Percentiles rank a stretch among this genome's conserved stretches.
Conservation (phyloP, 1,140 invertebrate genomes). For the Diplogasteroides magnus region DNA sequence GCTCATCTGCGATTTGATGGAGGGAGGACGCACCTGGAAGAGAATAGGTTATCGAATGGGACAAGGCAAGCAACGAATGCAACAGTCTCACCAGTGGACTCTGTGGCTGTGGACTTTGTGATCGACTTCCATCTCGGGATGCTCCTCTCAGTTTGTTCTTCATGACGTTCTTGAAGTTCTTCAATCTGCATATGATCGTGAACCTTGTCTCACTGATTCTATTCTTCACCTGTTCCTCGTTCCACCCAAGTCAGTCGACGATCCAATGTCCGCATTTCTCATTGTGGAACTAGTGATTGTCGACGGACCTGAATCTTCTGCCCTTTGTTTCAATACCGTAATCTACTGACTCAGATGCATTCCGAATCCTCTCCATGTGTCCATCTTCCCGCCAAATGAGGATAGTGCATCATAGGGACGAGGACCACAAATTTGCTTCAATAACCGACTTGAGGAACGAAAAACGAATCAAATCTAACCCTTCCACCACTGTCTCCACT, state of each 20-base stretch:
- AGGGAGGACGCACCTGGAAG: conserved; percentile 45
- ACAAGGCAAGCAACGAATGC: no score
- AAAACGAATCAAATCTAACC: no score
- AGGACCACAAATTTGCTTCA: conserved; percentile 42
- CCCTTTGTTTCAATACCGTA: conserved; percentile 4
- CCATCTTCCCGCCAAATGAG: conserved; percentile 74
- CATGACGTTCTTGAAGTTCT: conserved; percentile 30
- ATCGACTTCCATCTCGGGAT: conserved; percentile 44
- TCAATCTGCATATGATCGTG: conserved; percentile 17
- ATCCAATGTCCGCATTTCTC: background rate
- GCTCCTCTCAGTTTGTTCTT: conserved; percentile 36
- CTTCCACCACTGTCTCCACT: no score
- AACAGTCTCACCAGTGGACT: conserved; percentile 40
- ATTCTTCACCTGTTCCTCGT: background rate
- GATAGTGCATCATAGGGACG: conserved; percentile 57
- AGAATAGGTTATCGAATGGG: no score
- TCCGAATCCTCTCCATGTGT: conserved; percentile 49
- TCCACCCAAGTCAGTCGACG: background rate
- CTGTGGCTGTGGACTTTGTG: conserved; percentile 51
- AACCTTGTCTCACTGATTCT: no score
- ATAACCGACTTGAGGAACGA: no score
- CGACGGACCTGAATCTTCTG: background rate
- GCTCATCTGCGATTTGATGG: conserved; percentile 50
- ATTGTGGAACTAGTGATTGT: background rate
- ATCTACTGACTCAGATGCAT: conserved; percentile 4